Evolutionary conservation across 2,888 invertebrate genomes (phyloP), one percentile per base, ranked within the genome.

Genomic region (Dione juno): DNA sequence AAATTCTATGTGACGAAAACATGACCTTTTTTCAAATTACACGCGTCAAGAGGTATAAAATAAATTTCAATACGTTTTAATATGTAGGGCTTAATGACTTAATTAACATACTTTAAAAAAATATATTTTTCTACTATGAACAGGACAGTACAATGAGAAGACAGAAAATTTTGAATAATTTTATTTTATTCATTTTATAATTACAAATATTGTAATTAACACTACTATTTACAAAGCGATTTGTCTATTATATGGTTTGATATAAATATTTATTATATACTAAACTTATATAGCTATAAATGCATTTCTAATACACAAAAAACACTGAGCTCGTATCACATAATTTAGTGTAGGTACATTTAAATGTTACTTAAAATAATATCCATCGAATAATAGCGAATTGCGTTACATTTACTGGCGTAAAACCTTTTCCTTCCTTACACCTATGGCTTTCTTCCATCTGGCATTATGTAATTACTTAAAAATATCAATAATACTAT

Each of bases 171-270:
- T 76, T 70, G 72, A 76, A 74, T 74, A 70, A 73, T 75, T 73
- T 83, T 89, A 89, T 87, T 87, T 87, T 87, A 82, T 82, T 57
- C 57, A 57, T 57, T 57, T 82, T 81, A 76, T 90, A 89, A 88
- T 90, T 91, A 92, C 88, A 91, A 87, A 87, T 89, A 88, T 89
- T 89, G 86, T 88, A 87, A 87, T 88, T 88, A 88, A 76, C 72
- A 76, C 87, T 92, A 91, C 80, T 92, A 92, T 92, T 88, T 92
- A 92, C 92, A 93, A 79, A 79, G 81, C 83, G 81, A 80, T 81
- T 82, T 61, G 76, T 76, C 82, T 88, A 88, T 64, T 50, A 64
- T 88, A 89, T 86, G 85, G 84, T 85, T 86, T 77, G 84, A 84
- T 89, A 89, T 88, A 88, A 88, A 88, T 90, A 89, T 70, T 81